These are phyloP conservation scores for Regulus satrapa DNA, from an alignment of 2,113 vertebrate genomes.

Conservation along the genomic window DNA sequence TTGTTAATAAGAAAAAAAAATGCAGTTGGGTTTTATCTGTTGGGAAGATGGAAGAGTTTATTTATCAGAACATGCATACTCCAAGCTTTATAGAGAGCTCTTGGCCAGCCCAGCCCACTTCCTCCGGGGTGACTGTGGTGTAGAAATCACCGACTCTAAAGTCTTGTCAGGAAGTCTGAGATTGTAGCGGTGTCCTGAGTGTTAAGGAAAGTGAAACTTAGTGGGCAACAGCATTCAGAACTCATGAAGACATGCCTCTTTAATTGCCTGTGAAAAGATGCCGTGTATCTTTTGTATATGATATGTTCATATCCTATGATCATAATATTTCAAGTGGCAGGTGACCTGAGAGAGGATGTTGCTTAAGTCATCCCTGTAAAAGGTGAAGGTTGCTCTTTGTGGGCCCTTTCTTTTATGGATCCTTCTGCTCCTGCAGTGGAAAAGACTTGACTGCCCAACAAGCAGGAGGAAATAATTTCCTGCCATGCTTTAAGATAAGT, in stretches of 20 bases:
- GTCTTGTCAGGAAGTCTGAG: neutral
- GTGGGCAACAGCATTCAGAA: neutral
- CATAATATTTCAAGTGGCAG: neutral
- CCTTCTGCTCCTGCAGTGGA: neutral
- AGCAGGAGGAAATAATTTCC: neutral
- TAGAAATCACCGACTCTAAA: neutral
- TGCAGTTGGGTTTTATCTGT: neutral
- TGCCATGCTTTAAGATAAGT: neutral
- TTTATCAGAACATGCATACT: neutral
- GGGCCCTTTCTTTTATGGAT: neutral
- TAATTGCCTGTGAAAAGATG: neutral
- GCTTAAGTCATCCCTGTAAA: neutral
- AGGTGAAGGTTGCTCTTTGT: neutral
- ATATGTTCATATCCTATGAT: neutral
- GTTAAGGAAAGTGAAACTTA: neutral
- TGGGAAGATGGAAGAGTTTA: neutral
- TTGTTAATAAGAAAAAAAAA: neutral
- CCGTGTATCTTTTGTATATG: neutral
- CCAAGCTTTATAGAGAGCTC: neutral
- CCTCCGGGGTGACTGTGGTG: neutral
- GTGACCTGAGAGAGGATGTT: neutral
- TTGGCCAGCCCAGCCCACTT: neutral
- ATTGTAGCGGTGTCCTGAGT: neutral
- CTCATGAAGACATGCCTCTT: neutral
- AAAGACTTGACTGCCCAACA: neutral